Percentiles rank a stretch among this genome's conserved stretches.
phyloP scores from a whole-genome alignment of 2,113 vertebrate genomes.

The Psilopogon haemacephalus region DNA sequence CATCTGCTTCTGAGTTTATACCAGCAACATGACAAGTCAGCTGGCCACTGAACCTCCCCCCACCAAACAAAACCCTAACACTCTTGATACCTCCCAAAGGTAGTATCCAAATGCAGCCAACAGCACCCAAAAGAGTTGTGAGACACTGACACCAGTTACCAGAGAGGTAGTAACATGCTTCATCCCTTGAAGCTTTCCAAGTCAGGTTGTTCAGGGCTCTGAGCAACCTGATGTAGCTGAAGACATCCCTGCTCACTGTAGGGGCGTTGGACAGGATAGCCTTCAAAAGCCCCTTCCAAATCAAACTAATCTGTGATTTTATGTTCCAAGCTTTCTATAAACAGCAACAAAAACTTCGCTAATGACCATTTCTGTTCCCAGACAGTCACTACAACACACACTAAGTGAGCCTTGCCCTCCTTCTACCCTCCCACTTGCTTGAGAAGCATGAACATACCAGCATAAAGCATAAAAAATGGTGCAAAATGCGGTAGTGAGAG shows the following conservation, averaged over 20 bases:
- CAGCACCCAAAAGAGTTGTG: background rate
- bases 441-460: background rate
- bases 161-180: background rate
- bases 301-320: too few relatives aligned
- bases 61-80: background rate
- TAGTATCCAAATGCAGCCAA: background rate
- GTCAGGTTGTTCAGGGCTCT: background rate
- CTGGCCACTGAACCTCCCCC: background rate
- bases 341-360: background rate
- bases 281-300: background rate
- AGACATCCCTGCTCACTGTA: background rate
- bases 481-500: constrained; percentile 49
- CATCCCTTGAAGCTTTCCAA: background rate
- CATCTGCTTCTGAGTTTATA: background rate
- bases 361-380: background rate
- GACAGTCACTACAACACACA: background rate
- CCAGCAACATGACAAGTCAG: background rate
- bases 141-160: background rate
- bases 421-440: background rate
- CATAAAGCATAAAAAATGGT: background rate
- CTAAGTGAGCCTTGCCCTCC: background rate
- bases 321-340: background rate
- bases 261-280: background rate
- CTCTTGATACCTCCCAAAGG: background rate
- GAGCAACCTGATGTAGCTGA: background rate